phyloP scores from a whole-genome alignment of 2,888 invertebrate species.

The Pharmacophagus antenor region DNA sequence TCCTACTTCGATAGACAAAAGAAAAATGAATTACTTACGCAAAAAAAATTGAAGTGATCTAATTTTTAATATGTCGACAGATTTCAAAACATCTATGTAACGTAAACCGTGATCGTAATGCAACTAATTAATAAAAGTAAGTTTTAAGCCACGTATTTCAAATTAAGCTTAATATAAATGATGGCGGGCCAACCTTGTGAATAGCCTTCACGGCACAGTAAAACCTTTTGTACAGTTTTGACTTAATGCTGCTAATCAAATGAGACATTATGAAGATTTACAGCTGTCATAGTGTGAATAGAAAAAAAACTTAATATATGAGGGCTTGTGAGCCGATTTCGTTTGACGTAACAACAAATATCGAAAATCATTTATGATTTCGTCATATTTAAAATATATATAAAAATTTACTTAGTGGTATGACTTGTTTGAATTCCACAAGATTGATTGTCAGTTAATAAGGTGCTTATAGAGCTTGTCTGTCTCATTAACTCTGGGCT shows the following conservation, averaged over 20 bases:
- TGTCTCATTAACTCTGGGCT: too few species aligned
- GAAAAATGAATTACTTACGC: too few species aligned
- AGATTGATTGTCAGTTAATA: too few species aligned
- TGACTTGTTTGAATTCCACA: too few species aligned
- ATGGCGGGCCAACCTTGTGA: slow-evolving; percentile 71
- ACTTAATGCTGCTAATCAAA: slow-evolving; percentile 69
- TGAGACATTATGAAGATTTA: slow-evolving; percentile 76
- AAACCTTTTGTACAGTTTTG: slow-evolving; percentile 63
- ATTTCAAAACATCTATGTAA: slow-evolving; percentile 31
- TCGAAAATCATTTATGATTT: too few species aligned
- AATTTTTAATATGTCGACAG: too few species aligned
- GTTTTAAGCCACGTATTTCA: slow-evolving; percentile 61
- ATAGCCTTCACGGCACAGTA: slow-evolving; percentile 63
- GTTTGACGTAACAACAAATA: slow-evolving; percentile 32
- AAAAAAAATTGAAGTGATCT: too few species aligned
- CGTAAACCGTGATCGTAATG: slow-evolving; percentile 9
- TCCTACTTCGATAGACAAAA: too few species aligned
- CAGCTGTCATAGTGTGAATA: slow-evolving; percentile 69
- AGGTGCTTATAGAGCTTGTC: too few species aligned
- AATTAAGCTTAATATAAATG: slow-evolving; percentile 73
- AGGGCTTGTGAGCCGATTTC: slow-evolving; percentile 30
- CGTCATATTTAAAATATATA: not conserved
- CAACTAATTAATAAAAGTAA: slow-evolving; percentile 30
- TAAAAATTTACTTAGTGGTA: not conserved
- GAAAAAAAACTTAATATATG: slow-evolving; percentile 53